These are phyloP conservation scores for Machaerirhynchus nigripectus DNA, from an alignment of 2,113 vertebrate species.

Conservation along the genomic window DNA sequence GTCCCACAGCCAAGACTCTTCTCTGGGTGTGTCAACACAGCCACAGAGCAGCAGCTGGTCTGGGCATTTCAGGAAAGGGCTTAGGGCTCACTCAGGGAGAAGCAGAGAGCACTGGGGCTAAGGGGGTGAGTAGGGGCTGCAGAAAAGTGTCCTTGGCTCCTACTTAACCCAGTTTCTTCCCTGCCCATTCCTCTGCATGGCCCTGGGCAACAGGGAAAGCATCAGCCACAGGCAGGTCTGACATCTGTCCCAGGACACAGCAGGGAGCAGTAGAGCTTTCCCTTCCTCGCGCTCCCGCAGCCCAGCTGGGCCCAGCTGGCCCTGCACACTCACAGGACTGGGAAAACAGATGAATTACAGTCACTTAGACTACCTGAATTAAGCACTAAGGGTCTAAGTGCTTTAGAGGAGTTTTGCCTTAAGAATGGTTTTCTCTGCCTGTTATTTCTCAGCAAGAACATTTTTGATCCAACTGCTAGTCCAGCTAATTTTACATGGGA, in stretches of 20 bases:
- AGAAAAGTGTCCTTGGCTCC: not conserved
- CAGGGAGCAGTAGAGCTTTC: not conserved
- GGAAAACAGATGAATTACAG: not conserved
- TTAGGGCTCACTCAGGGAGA: fast-evolving
- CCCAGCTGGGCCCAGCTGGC: conserved; percentile 45
- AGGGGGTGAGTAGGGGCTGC: fast-evolving
- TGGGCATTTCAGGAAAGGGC: not conserved
- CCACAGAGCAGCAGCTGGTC: not conserved
- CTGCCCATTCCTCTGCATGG: fast-evolving
- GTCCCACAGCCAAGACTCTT: not conserved
- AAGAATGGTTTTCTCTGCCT: not conserved
- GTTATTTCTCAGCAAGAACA: not conserved
- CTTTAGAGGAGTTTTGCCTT: not conserved
- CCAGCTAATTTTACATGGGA: not conserved
- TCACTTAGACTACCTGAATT: conserved; percentile 45
- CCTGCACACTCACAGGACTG: not conserved
- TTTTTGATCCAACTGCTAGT: not conserved
- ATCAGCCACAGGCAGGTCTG: not conserved
- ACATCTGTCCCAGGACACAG: not conserved
- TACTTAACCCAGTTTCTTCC: not conserved
- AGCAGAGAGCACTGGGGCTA: not conserved
- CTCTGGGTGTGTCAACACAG: not conserved
- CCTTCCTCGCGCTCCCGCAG: not conserved
- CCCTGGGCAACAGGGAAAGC: not conserved
- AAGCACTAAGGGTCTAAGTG: not conserved